Percentiles rank a stretch among this genome's conserved stretches.
These are phyloP conservation scores for Esox lucius DNA, from an alignment of 2,797 vertebrate genomes.

Conservation along the genomic window DNA sequence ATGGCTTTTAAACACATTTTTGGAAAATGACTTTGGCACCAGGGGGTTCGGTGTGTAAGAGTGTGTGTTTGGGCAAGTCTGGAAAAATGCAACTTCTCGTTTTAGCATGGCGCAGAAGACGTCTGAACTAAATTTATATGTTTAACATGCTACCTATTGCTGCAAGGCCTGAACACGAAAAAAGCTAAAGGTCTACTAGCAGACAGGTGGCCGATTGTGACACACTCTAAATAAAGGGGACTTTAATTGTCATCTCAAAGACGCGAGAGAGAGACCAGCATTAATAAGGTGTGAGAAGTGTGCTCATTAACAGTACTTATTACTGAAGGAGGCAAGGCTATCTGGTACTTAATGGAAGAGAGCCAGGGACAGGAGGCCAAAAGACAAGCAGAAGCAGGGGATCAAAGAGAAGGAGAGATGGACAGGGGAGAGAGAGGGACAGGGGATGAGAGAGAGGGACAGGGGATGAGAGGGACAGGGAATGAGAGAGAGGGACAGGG, in stretches of 20 bases:
- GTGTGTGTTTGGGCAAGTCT: conserved; percentile 6
- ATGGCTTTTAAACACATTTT: conserved; percentile 54
- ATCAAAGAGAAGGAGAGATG: background rate
- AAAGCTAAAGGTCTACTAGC: background rate
- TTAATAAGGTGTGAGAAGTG: background rate
- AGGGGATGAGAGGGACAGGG: background rate
- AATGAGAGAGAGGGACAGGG: background rate
- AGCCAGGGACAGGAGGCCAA: background rate
- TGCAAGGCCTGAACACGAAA: conserved; percentile 39
- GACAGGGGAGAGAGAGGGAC: too few species aligned
- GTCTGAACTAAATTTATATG: conserved; percentile 42
- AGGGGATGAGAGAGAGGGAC: background rate
- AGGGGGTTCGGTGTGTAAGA: conserved; percentile 33
- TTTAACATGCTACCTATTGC: conserved; percentile 56
- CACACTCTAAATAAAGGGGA: background rate
- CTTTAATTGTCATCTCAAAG: background rate
- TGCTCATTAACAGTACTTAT: background rate
- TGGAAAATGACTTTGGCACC: conserved; percentile 51
- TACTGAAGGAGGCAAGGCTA: background rate
- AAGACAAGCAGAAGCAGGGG: background rate
- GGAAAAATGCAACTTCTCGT: conserved; percentile 12
- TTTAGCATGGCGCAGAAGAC: conserved; percentile 33
- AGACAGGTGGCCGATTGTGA: background rate
- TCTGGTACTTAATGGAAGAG: background rate
- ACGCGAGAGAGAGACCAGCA: background rate